These are phyloP conservation scores for Araneus ventricosus DNA, from an alignment of 1,140 invertebrate genomes.

Conservation along the genomic window DNA sequence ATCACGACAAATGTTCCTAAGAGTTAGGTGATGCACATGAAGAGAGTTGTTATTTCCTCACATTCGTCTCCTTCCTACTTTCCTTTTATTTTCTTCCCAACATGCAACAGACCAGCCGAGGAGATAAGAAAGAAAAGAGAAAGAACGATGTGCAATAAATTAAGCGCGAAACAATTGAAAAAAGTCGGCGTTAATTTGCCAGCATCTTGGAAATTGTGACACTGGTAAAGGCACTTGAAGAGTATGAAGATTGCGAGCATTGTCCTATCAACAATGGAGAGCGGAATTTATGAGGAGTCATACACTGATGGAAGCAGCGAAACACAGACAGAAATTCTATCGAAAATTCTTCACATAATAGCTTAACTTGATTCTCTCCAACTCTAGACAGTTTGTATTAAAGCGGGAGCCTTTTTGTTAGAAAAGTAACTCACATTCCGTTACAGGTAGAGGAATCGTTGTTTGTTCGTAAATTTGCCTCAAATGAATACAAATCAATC, in stretches of 20 bases:
- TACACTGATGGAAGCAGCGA: slow-evolving; percentile 18
- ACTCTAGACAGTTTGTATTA: slow-evolving; percentile 11
- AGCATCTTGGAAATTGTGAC: slow-evolving; percentile 23
- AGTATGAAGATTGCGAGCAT: slow-evolving; percentile 48
- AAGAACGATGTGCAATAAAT: slow-evolving; percentile 17
- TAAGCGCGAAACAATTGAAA: slow-evolving; percentile 44
- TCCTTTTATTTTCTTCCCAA: not conserved
- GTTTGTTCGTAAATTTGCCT: no score
- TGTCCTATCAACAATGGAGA: slow-evolving; percentile 50
- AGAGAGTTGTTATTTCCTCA: slow-evolving; percentile 14
- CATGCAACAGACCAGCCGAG: not conserved
- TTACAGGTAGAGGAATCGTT: not conserved
- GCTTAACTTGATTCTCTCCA: not conserved
- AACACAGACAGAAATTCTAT: slow-evolving; percentile 20
- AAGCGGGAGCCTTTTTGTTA: not conserved
- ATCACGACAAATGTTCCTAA: slow-evolving; percentile 9
- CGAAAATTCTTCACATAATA: slow-evolving; percentile 24
- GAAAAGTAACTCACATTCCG: not conserved
- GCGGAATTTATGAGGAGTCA: slow-evolving; percentile 28
- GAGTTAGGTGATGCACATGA: not conserved
- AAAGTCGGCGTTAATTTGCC: slow-evolving; percentile 42
- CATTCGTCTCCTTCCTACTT: not conserved
- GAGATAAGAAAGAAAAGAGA: not conserved
- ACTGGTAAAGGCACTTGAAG: not conserved
- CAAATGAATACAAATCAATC: no score